A percentile compares a stretch with the other conserved stretches of the same genome.
These are phyloP conservation scores for Galeruca laticollis DNA, from an alignment of 2,888 invertebrate species.

Conservation along the genomic window DNA sequence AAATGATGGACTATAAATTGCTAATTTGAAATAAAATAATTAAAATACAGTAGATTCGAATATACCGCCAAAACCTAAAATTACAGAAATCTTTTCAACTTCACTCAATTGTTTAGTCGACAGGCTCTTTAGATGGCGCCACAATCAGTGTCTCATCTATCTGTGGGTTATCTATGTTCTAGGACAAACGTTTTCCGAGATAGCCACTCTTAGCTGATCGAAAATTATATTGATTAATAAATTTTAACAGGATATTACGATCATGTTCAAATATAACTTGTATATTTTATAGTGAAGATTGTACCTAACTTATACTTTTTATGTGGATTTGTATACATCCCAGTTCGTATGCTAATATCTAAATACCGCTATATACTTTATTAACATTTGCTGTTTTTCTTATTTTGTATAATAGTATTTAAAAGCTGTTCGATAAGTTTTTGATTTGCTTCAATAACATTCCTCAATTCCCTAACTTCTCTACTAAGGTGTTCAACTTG, in stretches of 20 bases:
- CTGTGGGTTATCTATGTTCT: too few relatives aligned
- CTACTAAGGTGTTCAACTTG: slow-evolving; percentile 75
- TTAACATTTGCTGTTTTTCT: slow-evolving; percentile 44
- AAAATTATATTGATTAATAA: too few relatives aligned
- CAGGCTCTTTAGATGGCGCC: too few relatives aligned
- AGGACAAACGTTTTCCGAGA: too few relatives aligned
- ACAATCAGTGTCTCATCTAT: too few relatives aligned
- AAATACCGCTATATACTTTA: not conserved
- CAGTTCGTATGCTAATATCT: not conserved
- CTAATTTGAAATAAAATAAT: too few relatives aligned
- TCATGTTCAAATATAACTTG: not conserved
- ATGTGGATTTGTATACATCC: not conserved
- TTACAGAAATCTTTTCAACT: too few relatives aligned
- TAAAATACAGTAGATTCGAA: too few relatives aligned
- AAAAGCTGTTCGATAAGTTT: slow-evolving; percentile 62
- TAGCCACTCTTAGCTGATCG: too few relatives aligned
- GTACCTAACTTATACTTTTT: not conserved
- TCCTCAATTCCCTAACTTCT: slow-evolving; percentile 75
- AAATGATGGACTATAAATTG: too few relatives aligned
- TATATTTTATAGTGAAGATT: not conserved
- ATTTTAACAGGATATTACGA: not conserved
- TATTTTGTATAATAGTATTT: slow-evolving; percentile 55
- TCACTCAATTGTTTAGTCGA: too few relatives aligned
- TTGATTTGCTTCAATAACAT: slow-evolving; percentile 49
- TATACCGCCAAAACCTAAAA: too few relatives aligned